These are phyloP conservation scores for Atta texana DNA, from an alignment of 1,140 invertebrate genomes.

Conservation along the genomic window DNA sequence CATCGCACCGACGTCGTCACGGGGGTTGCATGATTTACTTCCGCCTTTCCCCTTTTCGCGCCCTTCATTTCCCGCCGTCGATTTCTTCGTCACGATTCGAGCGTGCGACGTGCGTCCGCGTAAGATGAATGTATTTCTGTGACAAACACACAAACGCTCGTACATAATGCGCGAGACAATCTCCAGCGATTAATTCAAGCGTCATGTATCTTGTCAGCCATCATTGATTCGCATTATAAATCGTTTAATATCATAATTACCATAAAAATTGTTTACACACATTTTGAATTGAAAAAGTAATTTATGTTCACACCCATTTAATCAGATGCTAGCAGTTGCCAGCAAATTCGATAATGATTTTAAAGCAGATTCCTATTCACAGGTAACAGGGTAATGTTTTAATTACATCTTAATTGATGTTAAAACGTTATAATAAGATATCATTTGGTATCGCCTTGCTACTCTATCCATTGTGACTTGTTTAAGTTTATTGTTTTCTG, in stretches of 20 bases:
- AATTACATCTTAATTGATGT: no score
- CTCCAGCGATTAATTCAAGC: constrained; percentile 53
- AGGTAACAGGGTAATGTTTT: no score
- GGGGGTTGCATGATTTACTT: constrained; percentile 85
- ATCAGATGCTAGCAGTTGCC: no score
- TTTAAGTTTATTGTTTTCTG: no score
- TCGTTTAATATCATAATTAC: background rate
- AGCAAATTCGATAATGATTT: no score
- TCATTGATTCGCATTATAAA: constrained; percentile 56
- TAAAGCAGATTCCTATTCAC: no score
- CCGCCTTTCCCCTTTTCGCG: constrained; percentile 80
- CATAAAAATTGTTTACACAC: background rate
- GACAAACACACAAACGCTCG: background rate
- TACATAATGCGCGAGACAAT: background rate
- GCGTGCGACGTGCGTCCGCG: constrained; percentile 74
- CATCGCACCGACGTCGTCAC: constrained; percentile 84
- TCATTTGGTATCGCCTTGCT: no score
- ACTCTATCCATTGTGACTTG: no score
- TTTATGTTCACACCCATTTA: background rate
- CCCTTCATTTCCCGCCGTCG: constrained; percentile 68
- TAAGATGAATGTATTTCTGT: constrained; percentile 62
- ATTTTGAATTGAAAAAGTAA: background rate
- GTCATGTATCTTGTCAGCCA: constrained; percentile 46
- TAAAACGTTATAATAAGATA: no score
- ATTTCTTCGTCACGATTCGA: constrained; percentile 63